phyloP scores from a whole-genome alignment of 1,140 invertebrate genomes.

The Drosophila prosaltans region DNA sequence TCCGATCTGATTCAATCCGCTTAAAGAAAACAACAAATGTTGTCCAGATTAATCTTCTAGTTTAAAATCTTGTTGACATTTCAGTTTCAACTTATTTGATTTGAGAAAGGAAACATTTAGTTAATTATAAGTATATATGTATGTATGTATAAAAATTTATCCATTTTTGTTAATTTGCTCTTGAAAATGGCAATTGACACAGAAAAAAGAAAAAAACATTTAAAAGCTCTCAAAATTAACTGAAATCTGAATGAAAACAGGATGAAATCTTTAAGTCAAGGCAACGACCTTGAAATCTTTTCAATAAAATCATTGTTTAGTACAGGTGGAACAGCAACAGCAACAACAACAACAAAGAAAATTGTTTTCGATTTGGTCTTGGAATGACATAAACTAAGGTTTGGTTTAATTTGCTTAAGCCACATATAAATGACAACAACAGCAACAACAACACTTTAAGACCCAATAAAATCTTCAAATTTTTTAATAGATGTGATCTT shows the following conservation, averaged over 20 bases:
- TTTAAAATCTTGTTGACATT: slow-evolving; percentile 19
- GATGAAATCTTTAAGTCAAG: slow-evolving; percentile 57
- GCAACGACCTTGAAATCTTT: slow-evolving; percentile 27
- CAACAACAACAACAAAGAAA: slow-evolving; percentile 20
- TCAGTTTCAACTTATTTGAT: slow-evolving; percentile 14
- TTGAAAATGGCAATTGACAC: slow-evolving; percentile 59
- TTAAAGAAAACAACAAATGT: slow-evolving; percentile 1
- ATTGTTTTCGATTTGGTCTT: neutral
- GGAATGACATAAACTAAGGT: neutral
- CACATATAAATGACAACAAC: neutral
- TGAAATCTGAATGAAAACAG: slow-evolving; percentile 30
- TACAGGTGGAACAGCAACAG: slow-evolving; percentile 23
- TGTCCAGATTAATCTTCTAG: slow-evolving; percentile 12
- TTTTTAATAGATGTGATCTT: too few relatives aligned
- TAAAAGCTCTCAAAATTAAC: neutral
- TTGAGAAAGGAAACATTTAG: slow-evolving; percentile 37
- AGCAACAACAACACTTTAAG: neutral
- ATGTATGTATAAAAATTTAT: neutral
- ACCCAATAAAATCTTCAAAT: too few relatives aligned
- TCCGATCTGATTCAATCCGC: slow-evolving; percentile 10
- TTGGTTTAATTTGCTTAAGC: neutral
- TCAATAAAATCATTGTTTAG: slow-evolving; percentile 22
- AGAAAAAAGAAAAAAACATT: slow-evolving; percentile 31
- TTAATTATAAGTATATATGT: neutral
- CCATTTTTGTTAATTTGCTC: slow-evolving; percentile 32